These are phyloP conservation scores for Xylocopa sonorina DNA, from an alignment of 1,140 invertebrate species.

Conservation along the genomic window DNA sequence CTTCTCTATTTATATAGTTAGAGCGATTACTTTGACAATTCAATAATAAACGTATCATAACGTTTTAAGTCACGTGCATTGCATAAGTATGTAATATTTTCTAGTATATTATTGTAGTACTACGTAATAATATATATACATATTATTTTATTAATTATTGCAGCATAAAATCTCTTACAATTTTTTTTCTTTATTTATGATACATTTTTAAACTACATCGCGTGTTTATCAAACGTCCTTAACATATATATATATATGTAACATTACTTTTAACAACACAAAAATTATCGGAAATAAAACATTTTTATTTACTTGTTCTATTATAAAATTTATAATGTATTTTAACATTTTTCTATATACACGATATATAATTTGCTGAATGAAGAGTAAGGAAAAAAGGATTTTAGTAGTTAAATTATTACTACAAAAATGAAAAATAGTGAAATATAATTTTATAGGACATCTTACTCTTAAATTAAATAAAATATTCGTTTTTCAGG, in stretches of 20 bases:
- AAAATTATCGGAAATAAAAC: constrained; percentile 3
- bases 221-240: no score
- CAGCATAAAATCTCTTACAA: no score
- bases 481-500: constrained; percentile 23
- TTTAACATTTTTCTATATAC: background rate
- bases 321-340: background rate
- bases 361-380: background rate
- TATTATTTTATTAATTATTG: no score
- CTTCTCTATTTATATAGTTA: background rate
- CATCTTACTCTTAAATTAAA: constrained; percentile 13
- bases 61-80: background rate
- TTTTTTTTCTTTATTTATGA: no score
- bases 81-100: background rate
- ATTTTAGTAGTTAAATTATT: background rate
- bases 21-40: background rate
- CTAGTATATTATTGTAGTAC: background rate
- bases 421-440: no score
- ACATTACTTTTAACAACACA: background rate
- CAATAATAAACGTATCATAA: background rate
- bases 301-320: background rate
- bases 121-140: background rate
- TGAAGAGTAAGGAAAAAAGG: background rate
- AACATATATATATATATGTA: no score
- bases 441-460: background rate
- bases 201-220: no score